Evolutionary conservation across 2,113 vertebrate species (phyloP), one percentile per base, ranked within the genome.

Genomic region (Brachyhypopomus occidentalis): DNA sequence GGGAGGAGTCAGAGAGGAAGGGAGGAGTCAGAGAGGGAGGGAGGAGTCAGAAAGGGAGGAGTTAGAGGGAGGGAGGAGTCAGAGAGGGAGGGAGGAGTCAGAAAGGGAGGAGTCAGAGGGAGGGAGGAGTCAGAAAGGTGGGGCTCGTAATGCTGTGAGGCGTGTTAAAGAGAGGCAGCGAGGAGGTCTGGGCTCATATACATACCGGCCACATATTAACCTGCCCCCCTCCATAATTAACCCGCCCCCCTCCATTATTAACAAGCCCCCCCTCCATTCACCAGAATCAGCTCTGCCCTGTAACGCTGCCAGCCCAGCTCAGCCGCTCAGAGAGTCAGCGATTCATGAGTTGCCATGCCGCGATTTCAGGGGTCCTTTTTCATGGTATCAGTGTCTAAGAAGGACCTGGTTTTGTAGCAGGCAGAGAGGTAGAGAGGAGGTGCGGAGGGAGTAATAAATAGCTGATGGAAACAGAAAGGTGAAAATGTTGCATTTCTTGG

Each of bases 161-260:
- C 90, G 92, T 91, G 87, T 89, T 89, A 91, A 93, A 87, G 89
- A 67, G 88, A 88, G 82, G 82, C 87, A 72, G 83, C 69, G 75
- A 59, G 72, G 22, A 84, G 75, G 87, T 90, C 83, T 6, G 83
- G 82, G 92, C 92, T 91, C n/a, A 74, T 90, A 92, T 87, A 86
- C 86, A 88, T 4, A 41, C 41, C 2, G 3, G 8, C 84, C 76
- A 77, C 83, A 87, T 86, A 89, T 92, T 89, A 88, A 89, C 86
- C 88, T 86, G 86, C 87, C 5, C 41, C 5, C 41, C 41, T 41
- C 41, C 5, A 41, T 41, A 3, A 41, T 41, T 41, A 41, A 41
- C 41, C 41, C 36, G 3, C 36, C 9, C 41, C 2, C 2, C 41
- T 7, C 41, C 5, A 41, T 6, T 4, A 41, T 41, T 7, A 41